Percentiles rank a stretch among this genome's conserved stretches.
phyloP scores from a whole-genome alignment of 1,140 invertebrate genomes.

The Drosophila ironensis region DNA sequence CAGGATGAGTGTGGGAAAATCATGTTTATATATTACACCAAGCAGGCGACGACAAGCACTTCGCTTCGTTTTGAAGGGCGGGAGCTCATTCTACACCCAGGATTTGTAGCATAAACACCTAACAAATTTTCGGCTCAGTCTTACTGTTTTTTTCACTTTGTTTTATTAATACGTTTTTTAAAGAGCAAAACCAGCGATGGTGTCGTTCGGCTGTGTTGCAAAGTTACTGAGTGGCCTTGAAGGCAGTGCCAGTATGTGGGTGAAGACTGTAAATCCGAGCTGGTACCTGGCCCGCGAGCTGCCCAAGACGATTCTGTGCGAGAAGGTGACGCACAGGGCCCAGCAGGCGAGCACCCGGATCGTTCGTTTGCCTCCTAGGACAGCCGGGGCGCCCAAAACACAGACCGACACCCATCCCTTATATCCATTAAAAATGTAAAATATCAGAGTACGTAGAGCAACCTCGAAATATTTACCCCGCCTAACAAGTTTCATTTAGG shows the following conservation, averaged over 20 bases:
- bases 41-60: neutral
- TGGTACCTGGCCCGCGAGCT: slow-evolving; percentile 46
- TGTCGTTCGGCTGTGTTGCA: slow-evolving; percentile 40
- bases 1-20: slow-evolving; percentile 3
- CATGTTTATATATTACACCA: slow-evolving; percentile 26
- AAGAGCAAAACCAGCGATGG: slow-evolving; percentile 29
- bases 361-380: neutral
- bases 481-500: no score
- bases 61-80: neutral
- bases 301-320: slow-evolving; percentile 22
- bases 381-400: neutral
- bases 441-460: no score
- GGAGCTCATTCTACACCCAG: neutral
- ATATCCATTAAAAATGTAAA: no score
- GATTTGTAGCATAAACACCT: neutral
- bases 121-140: neutral
- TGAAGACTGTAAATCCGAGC: slow-evolving; percentile 44
- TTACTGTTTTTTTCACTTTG: neutral
- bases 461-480: no score
- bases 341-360: neutral
- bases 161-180: neutral
- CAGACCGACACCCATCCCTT: neutral
- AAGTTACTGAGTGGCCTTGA: slow-evolving; percentile 23
- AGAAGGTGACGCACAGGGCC: slow-evolving; percentile 12
- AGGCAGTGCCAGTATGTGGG: slow-evolving; percentile 13